These are phyloP conservation scores for Cerceris ruficornis DNA, from an alignment of 2,888 invertebrate species.

Conservation along the genomic window DNA sequence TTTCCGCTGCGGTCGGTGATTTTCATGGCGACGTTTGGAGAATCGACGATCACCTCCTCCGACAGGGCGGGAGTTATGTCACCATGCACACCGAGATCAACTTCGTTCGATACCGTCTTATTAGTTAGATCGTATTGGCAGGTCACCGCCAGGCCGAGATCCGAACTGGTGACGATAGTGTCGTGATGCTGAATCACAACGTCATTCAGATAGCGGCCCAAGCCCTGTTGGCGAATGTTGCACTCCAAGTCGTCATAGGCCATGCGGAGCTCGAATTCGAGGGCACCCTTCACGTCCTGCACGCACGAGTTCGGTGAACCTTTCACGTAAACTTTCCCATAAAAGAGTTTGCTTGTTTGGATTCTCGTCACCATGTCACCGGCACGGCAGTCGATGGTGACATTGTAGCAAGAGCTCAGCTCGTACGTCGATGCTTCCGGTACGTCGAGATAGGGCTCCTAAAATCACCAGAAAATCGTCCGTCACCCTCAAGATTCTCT, in stretches of 20 bases:
- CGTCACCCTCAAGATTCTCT: background rate
- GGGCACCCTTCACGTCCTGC: slow-evolving; percentile 92
- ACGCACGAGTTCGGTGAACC: slow-evolving; percentile 96
- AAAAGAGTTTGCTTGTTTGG: slow-evolving; percentile 95
- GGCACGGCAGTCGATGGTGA: slow-evolving; percentile 94
- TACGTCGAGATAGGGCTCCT: slow-evolving; percentile 95
- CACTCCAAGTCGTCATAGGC: slow-evolving; percentile 96
- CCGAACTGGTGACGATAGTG: slow-evolving; percentile 96
- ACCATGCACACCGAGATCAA: slow-evolving; percentile 93
- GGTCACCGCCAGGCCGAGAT: slow-evolving; percentile 95
- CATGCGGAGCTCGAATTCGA: slow-evolving; percentile 96
- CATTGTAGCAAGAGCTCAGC: slow-evolving; percentile 96
- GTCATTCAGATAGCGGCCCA: slow-evolving; percentile 94
- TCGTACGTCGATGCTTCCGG: slow-evolving; percentile 96
- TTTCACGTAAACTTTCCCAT: slow-evolving; percentile 97
- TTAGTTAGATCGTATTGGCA: slow-evolving; percentile 97
- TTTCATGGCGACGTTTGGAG: slow-evolving; percentile 97
- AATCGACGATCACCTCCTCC: slow-evolving; percentile 96
- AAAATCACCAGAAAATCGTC: slow-evolving; percentile 63
- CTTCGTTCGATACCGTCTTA: slow-evolving; percentile 96
- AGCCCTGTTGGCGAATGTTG: slow-evolving; percentile 94
- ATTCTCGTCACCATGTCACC: slow-evolving; percentile 97
- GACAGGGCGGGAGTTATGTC: slow-evolving; percentile 93
- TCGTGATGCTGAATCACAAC: slow-evolving; percentile 98
- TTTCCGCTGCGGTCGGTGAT: slow-evolving; percentile 93